phyloP scores from a whole-genome alignment of 2,113 vertebrate genomes.

The Vanacampus margaritifer region DNA sequence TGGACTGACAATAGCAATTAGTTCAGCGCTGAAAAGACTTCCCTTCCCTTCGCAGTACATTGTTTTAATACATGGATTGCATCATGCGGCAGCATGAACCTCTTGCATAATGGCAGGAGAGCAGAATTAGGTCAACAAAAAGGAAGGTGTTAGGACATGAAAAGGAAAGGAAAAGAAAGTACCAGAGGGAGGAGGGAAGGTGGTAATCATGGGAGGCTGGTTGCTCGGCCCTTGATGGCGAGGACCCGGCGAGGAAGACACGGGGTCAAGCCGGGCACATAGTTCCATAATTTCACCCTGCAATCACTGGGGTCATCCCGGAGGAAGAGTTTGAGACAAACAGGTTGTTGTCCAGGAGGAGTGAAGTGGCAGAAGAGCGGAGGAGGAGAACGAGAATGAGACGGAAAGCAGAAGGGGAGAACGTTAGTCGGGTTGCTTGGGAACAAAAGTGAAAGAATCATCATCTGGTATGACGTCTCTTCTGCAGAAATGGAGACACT shows the following conservation, averaged over 20 bases:
- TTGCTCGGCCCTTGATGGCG: slow-evolving; percentile 98
- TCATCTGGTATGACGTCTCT: not conserved
- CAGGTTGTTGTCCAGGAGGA: slow-evolving; percentile 5
- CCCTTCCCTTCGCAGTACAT: not conserved
- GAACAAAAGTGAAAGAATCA: slow-evolving; percentile 17
- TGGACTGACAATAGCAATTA: not conserved
- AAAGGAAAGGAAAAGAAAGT: slow-evolving; percentile 45
- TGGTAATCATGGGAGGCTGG: slow-evolving; percentile 90
- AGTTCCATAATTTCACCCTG: slow-evolving; percentile 98
- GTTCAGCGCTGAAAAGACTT: not conserved
- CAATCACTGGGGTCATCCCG: slow-evolving; percentile 82
- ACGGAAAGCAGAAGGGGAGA: slow-evolving; percentile 9
- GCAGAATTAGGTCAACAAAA: not conserved
- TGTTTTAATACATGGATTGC: not conserved
- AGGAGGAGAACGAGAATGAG: slow-evolving; percentile 37
- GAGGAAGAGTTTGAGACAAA: slow-evolving; percentile 5
- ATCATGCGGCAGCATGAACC: not conserved
- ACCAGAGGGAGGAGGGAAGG: slow-evolving; percentile 52
- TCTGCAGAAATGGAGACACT: not conserved
- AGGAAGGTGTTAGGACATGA: not conserved
- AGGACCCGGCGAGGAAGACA: slow-evolving; percentile 97
- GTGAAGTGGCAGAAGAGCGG: slow-evolving; percentile 39
- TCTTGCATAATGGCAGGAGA: not conserved
- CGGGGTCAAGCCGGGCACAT: slow-evolving; percentile 95
- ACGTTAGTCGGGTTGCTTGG: slow-evolving; percentile 6